These are phyloP conservation scores for Microcebus murinus DNA, from an alignment of 2,113 vertebrate species.

Conservation along the genomic window DNA sequence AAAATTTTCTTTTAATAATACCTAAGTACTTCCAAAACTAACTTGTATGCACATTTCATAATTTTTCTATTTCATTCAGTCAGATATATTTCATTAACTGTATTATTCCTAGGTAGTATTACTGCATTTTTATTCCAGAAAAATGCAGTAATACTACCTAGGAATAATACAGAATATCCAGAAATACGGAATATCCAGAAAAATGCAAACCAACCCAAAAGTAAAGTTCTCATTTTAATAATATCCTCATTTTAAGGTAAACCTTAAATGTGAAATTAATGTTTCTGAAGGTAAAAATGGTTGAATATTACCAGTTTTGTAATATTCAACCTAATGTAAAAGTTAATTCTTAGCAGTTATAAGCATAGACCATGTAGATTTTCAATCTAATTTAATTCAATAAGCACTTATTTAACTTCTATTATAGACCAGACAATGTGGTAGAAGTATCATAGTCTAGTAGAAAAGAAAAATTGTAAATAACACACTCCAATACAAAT, in stretches of 20 bases:
- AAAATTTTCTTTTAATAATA: background rate
- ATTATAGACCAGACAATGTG: background rate
- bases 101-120: background rate
- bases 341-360: slow-evolving; percentile 32
- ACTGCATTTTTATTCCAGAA: no score
- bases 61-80: slow-evolving; percentile 27
- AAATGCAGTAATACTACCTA: no score
- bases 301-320: background rate
- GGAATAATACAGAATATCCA: no score
- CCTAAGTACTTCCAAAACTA: slow-evolving; percentile 43
- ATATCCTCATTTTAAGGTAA: slow-evolving; percentile 16
- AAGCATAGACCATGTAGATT: background rate
- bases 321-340: slow-evolving; percentile 23
- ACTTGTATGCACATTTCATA: background rate
- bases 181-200: background rate
- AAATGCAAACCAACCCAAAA: slow-evolving; percentile 44
- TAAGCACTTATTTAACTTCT: slow-evolving; percentile 14
- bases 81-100: background rate
- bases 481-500: background rate
- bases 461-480: slow-evolving; percentile 14
- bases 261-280: slow-evolving; percentile 36
- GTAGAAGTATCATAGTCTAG: background rate
- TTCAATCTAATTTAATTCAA: slow-evolving; percentile 52
- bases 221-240: slow-evolving; percentile 42
- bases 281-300: slow-evolving; percentile 47